Conservation (phyloP, 2,888 invertebrate species). For the Andrena flavipes region DNA sequence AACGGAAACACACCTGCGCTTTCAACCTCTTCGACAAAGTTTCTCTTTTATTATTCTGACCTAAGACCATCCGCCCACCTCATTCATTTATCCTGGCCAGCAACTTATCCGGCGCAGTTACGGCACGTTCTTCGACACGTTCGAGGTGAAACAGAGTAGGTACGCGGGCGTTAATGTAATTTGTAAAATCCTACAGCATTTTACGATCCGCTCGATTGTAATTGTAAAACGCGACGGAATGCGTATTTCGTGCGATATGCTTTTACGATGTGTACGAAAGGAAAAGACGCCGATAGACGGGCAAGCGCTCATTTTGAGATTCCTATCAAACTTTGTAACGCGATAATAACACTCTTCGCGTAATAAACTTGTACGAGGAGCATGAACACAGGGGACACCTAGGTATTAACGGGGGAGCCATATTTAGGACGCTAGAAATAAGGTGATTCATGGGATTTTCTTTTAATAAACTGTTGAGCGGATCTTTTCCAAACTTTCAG, state of each 20-base stretch:
- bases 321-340: neutral
- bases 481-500: too few species aligned
- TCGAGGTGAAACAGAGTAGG: too few species aligned
- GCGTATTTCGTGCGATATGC: neutral
- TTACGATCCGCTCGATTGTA: neutral
- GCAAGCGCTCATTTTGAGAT: neutral
- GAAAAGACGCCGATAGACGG: neutral
- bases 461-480: too few species aligned
- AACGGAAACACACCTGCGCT: constrained; percentile 44
- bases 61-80: neutral
- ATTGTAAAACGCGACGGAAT: neutral
- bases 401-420: too few species aligned
- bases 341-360: neutral
- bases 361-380: constrained; percentile 12
- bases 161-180: neutral
- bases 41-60: neutral
- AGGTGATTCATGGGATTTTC: too few species aligned
- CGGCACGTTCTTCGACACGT: too few species aligned
- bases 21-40: constrained; percentile 3
- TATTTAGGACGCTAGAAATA: too few species aligned
- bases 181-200: neutral
- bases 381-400: neutral
- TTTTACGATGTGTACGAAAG: neutral
- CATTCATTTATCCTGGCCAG: constrained; percentile 20
- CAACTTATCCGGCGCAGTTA: neutral